Conservation (phyloP, 2,113 vertebrate genomes). For the Nicator chloris region DNA sequence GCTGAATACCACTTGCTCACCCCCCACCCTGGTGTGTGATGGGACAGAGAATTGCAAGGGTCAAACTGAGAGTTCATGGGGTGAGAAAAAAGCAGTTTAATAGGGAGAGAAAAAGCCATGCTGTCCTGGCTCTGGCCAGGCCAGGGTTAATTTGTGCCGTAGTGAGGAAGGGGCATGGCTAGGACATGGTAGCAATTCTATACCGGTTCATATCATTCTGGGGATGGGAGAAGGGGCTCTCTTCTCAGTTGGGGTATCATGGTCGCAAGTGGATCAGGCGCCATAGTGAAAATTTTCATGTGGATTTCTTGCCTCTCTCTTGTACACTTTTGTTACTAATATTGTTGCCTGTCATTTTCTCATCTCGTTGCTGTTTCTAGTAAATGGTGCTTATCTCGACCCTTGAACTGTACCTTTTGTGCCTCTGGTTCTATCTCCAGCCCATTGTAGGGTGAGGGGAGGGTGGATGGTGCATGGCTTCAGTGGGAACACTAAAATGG, state of each 20-base stretch:
- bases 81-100: background rate
- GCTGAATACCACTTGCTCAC: background rate
- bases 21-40: background rate
- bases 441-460: too few relatives aligned
- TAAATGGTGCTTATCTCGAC: background rate
- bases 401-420: background rate
- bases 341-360: background rate
- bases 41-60: background rate
- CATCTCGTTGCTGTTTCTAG: accelerated
- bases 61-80: accelerated
- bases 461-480: background rate
- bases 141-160: background rate
- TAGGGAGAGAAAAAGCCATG: background rate
- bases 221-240: background rate
- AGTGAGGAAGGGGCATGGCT: background rate
- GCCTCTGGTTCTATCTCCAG: background rate
- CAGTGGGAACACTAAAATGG: background rate
- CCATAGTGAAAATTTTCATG: background rate
- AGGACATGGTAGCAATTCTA: background rate
- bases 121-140: background rate
- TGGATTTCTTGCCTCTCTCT: background rate
- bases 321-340: background rate
- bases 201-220: background rate
- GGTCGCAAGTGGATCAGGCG: accelerated
- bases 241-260: background rate